Evolutionary conservation across 2,888 invertebrate species (phyloP).

Genomic region (Gymnoscelis rufifasciata): DNA sequence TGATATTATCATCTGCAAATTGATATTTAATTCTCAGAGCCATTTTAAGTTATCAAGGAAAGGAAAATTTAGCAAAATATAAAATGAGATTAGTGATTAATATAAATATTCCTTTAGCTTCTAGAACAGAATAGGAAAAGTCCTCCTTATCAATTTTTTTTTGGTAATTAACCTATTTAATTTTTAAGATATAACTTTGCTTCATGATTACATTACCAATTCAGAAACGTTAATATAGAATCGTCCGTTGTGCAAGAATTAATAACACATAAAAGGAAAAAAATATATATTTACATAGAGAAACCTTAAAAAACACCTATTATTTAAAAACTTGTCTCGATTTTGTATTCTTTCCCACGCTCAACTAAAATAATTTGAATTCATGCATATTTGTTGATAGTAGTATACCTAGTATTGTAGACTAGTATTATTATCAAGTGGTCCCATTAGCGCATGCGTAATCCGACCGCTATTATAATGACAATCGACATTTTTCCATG

Average conservation of each 20-base stretch:
- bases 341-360: too few species aligned
- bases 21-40: conserved; percentile 53
- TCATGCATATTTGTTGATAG: too few species aligned
- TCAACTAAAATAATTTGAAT: too few species aligned
- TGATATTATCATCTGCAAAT: conserved; percentile 56
- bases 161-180: too few species aligned
- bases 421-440: neutral
- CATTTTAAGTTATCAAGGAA: conserved; percentile 53
- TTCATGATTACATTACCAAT: too few species aligned
- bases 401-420: too few species aligned
- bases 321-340: too few species aligned
- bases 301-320: neutral
- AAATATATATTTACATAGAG: too few species aligned
- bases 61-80: conserved; percentile 68
- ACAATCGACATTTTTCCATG: conserved; percentile 58
- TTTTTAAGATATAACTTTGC: too few species aligned
- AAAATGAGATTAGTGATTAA: conserved; percentile 32
- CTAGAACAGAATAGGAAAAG: conserved; percentile 1
- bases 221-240: too few species aligned
- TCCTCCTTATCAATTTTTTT: too few species aligned
- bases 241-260: neutral
- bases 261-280: neutral
- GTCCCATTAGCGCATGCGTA: conserved; percentile 21
- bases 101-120: conserved; percentile 49
- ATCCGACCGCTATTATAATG: conserved; percentile 27